Base-by-base conservation (phyloP, 2,888 invertebrate genomes). In the Calliphora vomitoria region DNA sequence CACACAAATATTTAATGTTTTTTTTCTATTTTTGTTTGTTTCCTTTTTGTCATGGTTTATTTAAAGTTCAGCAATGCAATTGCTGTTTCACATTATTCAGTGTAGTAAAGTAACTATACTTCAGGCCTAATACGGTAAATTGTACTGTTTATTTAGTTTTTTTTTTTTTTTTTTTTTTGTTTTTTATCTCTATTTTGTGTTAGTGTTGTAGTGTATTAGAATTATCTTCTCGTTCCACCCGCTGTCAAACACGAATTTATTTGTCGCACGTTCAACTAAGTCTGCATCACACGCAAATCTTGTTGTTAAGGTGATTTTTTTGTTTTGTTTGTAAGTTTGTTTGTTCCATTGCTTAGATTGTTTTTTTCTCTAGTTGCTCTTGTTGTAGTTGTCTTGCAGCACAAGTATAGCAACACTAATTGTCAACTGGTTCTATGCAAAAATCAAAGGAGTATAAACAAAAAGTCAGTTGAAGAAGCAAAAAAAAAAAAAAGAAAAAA, bases 381-480 rank as follows among this genome's bases (percentile, higher is more conserved):
- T 89, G 88, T 91, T 90, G 90, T 89, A 91, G 91, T 68, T 68
- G 75, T 71, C 71, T 83, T 82, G 72, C 44, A 72, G 50, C 75
- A 80, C 58, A 80, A 85, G 58, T 62, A 85, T 81, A 72, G 80
- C 80, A 80, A 60, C 76, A 82, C 87, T 89, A 89, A 89, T 89
- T 89, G 89, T 89, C 88, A 92, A 92, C 92, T 92, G 92, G 92
- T 92, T 92, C 89, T 90, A 88, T 85, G 76, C 82, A 79, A 82
- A 75, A 83, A 72, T 53, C 47, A 76, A 60, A 84, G 60, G 53
- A 60, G 62, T 50, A 69, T n/a, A 75, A 60, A 41, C 8, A 55
- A 74, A 50, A 50, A 38, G n/a, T 8, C 18, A 18, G 35, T 25
- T 25, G 25, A 25, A 25, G 25, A 25, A 25, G 25, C 25, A 66